Conservation (phyloP, 2,888 invertebrate species). For the Catocala fraxini region DNA sequence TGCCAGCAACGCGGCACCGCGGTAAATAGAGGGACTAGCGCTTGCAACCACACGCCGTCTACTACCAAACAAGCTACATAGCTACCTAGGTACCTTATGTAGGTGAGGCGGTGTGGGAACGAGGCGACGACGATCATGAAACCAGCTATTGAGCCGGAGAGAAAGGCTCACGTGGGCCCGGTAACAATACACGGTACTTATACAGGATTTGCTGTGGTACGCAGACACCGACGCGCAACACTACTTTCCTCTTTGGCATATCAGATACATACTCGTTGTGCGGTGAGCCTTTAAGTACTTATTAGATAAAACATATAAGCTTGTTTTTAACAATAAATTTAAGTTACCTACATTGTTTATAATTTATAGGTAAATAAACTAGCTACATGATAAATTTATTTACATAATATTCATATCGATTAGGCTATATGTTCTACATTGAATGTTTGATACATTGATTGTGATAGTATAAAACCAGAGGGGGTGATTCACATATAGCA, state of each 20-base stretch:
- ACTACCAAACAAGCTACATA: conserved; percentile 49
- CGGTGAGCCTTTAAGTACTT: conserved; percentile 1
- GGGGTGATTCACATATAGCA: conserved; percentile 27
- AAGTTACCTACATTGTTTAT: too few species aligned
- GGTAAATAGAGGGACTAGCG: conserved; percentile 63
- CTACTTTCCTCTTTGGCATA: conserved; percentile 11
- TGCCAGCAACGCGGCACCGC: conserved; percentile 63
- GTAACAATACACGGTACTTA: conserved; percentile 47
- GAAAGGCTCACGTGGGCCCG: conserved; percentile 53
- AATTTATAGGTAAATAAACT: too few species aligned
- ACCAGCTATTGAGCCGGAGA: conserved; percentile 56
- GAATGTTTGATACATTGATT: too few species aligned
- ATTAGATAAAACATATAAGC: neutral
- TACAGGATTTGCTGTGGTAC: conserved; percentile 26
- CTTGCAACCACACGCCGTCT: conserved; percentile 50
- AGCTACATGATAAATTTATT: too few species aligned
- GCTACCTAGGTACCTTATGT: conserved; percentile 47
- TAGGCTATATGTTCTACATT: too few species aligned
- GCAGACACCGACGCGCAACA: conserved; percentile 11
- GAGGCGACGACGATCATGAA: conserved; percentile 64
- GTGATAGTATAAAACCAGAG: conserved; percentile 3
- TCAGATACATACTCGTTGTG: neutral
- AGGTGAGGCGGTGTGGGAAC: conserved; percentile 57
- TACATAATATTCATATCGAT: too few species aligned
- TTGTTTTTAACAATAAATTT: conserved; percentile 8